Conservation (phyloP, 2,797 vertebrate genomes). For the Tamandua tetradactyla region DNA sequence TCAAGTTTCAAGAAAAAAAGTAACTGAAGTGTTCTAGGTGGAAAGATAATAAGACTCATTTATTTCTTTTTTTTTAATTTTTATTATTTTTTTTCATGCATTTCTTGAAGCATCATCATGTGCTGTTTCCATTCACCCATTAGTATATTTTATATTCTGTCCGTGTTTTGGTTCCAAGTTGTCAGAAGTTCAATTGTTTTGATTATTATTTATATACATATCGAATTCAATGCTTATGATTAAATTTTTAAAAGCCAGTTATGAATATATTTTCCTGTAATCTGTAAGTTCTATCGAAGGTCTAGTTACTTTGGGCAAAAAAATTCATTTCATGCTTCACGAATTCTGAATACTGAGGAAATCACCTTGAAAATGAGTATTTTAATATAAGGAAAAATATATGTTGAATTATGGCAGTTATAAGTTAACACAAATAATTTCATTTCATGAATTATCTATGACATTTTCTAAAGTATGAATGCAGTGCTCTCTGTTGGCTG, state of each 20-base stretch:
- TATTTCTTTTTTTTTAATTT: too few species aligned
- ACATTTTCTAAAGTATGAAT: not conserved
- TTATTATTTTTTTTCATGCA: too few species aligned
- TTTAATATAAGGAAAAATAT: conserved; percentile 27
- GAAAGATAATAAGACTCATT: not conserved
- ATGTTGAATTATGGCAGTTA: not conserved
- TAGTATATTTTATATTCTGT: not conserved
- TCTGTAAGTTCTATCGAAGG: conserved; percentile 34
- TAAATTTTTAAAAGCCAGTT: not conserved
- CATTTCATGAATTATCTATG: not conserved
- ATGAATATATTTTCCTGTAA: not conserved
- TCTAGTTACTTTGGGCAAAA: not conserved
- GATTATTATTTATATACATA: not conserved
- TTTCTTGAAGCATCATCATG: not conserved
- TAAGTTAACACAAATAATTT: not conserved
- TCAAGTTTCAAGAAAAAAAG: not conserved
- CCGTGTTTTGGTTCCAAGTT: not conserved
- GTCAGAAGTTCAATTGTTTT: not conserved
- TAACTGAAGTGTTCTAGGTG: not conserved
- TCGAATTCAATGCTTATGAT: not conserved
- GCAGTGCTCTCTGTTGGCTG: not conserved
- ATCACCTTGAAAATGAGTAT: conserved; percentile 38
- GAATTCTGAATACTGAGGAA: conserved; percentile 34
- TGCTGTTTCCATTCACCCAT: not conserved
- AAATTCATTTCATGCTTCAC: conserved; percentile 49